Evolutionary conservation across 2,797 vertebrate species (phyloP), one percentile per base, ranked within the genome.

Genomic region (Ceyx erithaca): DNA sequence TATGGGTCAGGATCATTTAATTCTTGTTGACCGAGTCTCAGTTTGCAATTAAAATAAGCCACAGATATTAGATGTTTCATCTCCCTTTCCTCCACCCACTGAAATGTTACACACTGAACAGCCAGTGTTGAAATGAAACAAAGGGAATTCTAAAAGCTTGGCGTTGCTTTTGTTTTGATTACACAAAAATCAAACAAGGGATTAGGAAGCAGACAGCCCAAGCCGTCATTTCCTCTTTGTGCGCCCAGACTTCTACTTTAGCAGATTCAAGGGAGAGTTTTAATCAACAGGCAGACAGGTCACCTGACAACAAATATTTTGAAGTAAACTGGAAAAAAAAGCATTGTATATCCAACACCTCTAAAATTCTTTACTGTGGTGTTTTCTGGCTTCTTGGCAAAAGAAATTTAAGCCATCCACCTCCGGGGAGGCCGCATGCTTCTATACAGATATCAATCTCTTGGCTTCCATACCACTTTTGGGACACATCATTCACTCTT

Each of bases 171-270:
- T 93, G 76, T 73, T 94, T 91, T 87, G 45, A 40, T 77, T 14
- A 67, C 33, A 61, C 68, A 80, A 76, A 92, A 93, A 25, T 71
- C 69, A 88, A 94, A 91, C 49, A 64, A 4, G 25, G 55, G 49
- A 54, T 93, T 85, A 90, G 85, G 92, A 94, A 94, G 77, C 83
- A 94, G 92, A 88, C 75, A 77, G 80, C 73, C 31, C 49, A 64
- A 75, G 72, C 87, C 6, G 20, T 84, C 69, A 62, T 83, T 92
- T 96, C 89, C 81, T 90, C 87, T 14, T 18, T 54, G 49, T 9
- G 46, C 2, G 4, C 45, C 55, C 66, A 91, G 61, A 80, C 33
- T 89, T 90, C 80, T 64, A 87, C 63, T 72, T 83, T 1, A 71
- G 49, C 8, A 46, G 48, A 37, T 12, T 72, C 4, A 14, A 80